Conservation (phyloP, 2,888 invertebrate genomes). For the Xestia sexstrigata region DNA sequence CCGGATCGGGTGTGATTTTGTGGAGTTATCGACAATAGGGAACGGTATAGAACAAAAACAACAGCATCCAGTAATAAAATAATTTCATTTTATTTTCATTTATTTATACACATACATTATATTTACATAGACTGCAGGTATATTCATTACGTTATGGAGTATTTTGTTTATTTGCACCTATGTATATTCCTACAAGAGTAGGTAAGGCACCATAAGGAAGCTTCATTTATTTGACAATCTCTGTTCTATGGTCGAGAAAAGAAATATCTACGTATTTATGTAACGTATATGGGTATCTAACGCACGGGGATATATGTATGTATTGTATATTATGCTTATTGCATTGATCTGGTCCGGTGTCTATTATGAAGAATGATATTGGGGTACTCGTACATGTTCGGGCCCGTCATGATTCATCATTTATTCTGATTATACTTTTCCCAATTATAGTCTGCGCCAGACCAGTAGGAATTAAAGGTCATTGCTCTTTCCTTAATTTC, state of each 20-base stretch:
- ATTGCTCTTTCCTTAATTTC: no score
- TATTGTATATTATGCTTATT: conserved; percentile 43
- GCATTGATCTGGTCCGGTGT: conserved; percentile 36
- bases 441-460: no score
- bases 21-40: no score
- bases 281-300: conserved; percentile 43
- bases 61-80: conserved; percentile 85
- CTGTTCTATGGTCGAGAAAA: conserved; percentile 72
- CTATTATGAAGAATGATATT: neutral
- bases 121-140: conserved; percentile 86
- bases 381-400: neutral
- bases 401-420: neutral
- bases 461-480: no score
- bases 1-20: neutral
- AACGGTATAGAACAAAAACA: conserved; percentile 66
- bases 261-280: conserved; percentile 10
- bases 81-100: conserved; percentile 86
- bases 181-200: conserved; percentile 72
- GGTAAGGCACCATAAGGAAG: conserved; percentile 88
- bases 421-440: neutral
- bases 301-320: conserved; percentile 36
- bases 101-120: conserved; percentile 84
- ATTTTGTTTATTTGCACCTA: conserved; percentile 85
- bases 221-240: conserved; percentile 72
- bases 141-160: conserved; percentile 84